These are phyloP conservation scores for Drosophila monieri DNA, from an alignment of 2,888 invertebrate genomes.

Conservation along the genomic window DNA sequence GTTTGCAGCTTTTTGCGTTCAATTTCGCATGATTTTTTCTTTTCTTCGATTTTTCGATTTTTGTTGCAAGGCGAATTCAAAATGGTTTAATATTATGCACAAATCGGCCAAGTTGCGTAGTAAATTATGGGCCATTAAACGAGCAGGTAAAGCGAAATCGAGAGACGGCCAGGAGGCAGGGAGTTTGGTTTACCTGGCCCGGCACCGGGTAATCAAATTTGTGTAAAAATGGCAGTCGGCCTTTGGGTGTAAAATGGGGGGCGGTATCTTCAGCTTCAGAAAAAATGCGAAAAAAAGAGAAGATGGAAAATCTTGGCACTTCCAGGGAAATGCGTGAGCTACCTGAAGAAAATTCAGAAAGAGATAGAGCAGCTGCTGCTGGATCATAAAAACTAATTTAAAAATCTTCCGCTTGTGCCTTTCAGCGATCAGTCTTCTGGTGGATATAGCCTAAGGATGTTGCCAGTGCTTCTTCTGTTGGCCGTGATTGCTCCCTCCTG, in stretches of 20 bases:
- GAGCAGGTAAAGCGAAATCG: conserved; percentile 29
- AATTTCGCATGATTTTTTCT: conserved; percentile 21
- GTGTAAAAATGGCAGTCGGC: conserved; percentile 43
- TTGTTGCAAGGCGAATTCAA: conserved; percentile 44
- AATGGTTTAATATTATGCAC: conserved; percentile 59
- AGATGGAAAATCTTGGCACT: conserved; percentile 13
- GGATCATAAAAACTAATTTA: conserved; percentile 26
- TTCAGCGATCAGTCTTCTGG: conserved; percentile 49
- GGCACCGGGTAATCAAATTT: conserved; percentile 28
- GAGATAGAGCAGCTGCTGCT: conserved; percentile 27
- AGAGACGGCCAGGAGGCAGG: conserved; percentile 23
- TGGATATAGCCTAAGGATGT: conserved; percentile 47
- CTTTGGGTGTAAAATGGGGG: conserved; percentile 38
- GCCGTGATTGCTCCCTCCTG: conserved; percentile 19
- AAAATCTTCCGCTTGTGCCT: conserved; percentile 21
- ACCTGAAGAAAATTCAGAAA: conserved; percentile 36
- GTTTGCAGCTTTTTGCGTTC: conserved; percentile 25
- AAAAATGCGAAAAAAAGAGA: neutral
- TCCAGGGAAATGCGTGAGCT: conserved; percentile 45
- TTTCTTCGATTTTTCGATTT: conserved; percentile 9
- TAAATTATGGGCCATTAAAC: conserved; percentile 55
- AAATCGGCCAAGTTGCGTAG: conserved; percentile 52
- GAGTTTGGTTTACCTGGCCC: conserved; percentile 27
- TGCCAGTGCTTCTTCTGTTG: conserved; percentile 40
- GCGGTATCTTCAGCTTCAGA: conserved; percentile 22